Percentiles rank a stretch among this genome's conserved stretches.
Conservation (phyloP, 2,113 vertebrate genomes). For the Rhipidura dahli region DNA sequence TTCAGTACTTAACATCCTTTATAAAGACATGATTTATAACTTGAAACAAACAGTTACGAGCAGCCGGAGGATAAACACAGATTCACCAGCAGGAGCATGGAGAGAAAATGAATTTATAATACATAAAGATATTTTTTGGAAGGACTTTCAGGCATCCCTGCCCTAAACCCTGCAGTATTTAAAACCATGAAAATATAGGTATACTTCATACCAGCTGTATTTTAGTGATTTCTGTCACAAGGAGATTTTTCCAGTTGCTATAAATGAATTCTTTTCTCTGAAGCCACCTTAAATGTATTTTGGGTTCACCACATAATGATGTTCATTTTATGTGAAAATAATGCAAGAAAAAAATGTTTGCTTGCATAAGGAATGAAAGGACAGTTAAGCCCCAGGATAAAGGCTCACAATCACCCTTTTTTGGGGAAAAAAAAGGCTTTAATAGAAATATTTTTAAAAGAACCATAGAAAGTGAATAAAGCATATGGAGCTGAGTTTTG, state of each 20-base stretch:
- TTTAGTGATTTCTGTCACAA: not conserved
- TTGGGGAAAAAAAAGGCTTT: accelerated
- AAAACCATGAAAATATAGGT: not conserved
- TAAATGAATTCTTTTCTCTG: not conserved
- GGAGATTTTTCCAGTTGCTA: not conserved
- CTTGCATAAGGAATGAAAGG: not conserved
- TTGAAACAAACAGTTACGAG: not conserved
- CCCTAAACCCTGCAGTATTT: not conserved
- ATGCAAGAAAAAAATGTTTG: not conserved
- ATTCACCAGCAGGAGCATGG: not conserved
- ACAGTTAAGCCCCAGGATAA: not conserved
- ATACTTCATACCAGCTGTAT: not conserved
- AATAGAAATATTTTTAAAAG: not conserved
- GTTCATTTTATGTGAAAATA: accelerated
- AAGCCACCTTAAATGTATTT: not conserved
- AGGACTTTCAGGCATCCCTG: not conserved
- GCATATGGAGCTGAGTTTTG: not conserved
- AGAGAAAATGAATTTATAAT: not conserved
- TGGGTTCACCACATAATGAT: not conserved
- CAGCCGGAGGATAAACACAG: not conserved
- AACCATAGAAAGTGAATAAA: not conserved
- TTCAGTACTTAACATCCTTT: not conserved
- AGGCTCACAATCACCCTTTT: not conserved
- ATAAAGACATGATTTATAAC: not conserved
- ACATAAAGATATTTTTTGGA: not conserved